Evolutionary conservation across 2,113 vertebrate species (phyloP).

Genomic region (Egretta garzetta): DNA sequence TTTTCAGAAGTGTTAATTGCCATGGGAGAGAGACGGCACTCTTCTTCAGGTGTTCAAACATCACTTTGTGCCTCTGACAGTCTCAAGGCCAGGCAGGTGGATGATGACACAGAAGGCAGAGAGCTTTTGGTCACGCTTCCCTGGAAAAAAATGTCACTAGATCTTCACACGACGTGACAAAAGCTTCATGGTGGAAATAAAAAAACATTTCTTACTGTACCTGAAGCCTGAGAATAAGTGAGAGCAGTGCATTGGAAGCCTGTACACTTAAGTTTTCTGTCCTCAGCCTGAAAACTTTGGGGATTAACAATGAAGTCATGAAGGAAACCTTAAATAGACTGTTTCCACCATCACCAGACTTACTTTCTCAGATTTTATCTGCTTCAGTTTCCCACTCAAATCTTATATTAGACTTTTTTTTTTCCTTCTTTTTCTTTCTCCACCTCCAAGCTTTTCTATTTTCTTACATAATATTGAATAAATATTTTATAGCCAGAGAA

Average conservation of each 20-base stretch:
- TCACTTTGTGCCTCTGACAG: accelerated
- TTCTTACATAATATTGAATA: constrained; percentile 45
- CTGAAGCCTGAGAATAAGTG: accelerated
- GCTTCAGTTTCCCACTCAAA: constrained; percentile 39
- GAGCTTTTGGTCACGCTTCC: neutral
- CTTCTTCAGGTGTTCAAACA: neutral
- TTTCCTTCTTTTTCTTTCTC: neutral
- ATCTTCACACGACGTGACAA: neutral
- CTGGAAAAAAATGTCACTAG: neutral
- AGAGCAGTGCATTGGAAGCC: neutral
- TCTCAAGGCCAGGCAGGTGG: neutral
- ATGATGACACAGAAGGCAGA: neutral
- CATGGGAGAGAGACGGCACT: neutral
- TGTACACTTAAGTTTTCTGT: neutral
- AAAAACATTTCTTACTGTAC: neutral
- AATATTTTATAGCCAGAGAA: constrained; percentile 51
- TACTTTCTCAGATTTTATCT: constrained; percentile 20
- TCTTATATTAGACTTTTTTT: constrained; percentile 30
- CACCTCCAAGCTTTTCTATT: constrained; percentile 39
- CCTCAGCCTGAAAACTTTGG: neutral
- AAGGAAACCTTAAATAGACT: constrained; percentile 14
- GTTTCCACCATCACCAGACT: neutral
- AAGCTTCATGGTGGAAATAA: neutral
- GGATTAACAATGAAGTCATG: constrained; percentile 3
- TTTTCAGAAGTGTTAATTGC: neutral